Percentiles rank a stretch among this genome's conserved stretches.
phyloP scores from a whole-genome alignment of 2,888 invertebrate genomes.

The Listrodromus nycthemerus region DNA sequence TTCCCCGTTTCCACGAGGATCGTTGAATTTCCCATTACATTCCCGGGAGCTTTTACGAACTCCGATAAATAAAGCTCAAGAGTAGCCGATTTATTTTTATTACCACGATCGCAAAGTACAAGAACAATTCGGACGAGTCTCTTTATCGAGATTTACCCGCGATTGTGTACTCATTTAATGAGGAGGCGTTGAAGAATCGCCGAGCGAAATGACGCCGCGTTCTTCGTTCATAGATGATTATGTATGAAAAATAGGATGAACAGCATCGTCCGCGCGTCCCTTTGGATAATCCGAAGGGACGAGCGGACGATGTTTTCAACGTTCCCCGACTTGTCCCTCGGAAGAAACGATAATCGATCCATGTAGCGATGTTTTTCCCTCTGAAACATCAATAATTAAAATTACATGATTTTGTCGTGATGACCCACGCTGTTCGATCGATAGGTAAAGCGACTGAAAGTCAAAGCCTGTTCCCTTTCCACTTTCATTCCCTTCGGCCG shows the following conservation, averaged over 20 bases:
- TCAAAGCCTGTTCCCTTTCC: neutral
- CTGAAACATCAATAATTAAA: neutral
- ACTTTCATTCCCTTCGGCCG: neutral
- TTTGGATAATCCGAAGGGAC: too few relatives aligned
- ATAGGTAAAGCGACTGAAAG: constrained; percentile 30
- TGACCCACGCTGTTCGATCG: neutral
- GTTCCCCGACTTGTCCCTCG: neutral
- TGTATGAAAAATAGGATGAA: too few relatives aligned
- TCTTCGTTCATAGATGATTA: neutral
- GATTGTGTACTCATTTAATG: neutral
- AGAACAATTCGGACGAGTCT: neutral
- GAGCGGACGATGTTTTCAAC: neutral
- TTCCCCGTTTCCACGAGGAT: constrained; percentile 27
- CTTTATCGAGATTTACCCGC: neutral
- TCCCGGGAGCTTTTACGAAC: constrained; percentile 44
- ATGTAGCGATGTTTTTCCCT: too few relatives aligned
- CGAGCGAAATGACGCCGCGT: neutral
- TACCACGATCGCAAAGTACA: constrained; percentile 14
- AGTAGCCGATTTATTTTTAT: constrained; percentile 49
- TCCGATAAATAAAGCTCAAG: constrained; percentile 53
- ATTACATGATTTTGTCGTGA: neutral
- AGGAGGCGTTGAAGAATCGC: neutral
- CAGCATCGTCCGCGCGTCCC: too few relatives aligned
- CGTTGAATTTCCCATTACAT: constrained; percentile 47
- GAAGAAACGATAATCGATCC: too few relatives aligned